phyloP scores from a whole-genome alignment of 2,113 vertebrate species.

The Benitochromis conjunctus region DNA sequence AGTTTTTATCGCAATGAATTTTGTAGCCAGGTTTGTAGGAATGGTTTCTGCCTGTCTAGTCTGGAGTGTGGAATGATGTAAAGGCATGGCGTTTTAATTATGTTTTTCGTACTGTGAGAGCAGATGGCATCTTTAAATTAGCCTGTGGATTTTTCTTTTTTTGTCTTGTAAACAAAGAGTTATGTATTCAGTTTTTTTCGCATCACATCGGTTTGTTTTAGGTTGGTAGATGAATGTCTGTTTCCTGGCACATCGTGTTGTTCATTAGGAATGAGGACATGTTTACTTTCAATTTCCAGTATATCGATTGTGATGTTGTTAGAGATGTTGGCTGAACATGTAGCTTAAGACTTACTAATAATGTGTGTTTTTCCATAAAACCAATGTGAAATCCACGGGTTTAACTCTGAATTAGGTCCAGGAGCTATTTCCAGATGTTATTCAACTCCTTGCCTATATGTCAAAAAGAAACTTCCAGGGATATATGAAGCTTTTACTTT shows the following conservation, averaged over 20 bases:
- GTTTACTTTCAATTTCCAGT: not conserved
- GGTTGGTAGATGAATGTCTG: not conserved
- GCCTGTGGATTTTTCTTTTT: constrained; percentile 3
- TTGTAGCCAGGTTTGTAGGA: not conserved
- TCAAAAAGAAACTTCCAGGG: not conserved
- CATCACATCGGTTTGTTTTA: not conserved
- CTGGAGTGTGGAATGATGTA: not conserved
- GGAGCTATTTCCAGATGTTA: not conserved
- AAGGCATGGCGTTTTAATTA: not conserved
- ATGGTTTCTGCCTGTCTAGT: not conserved
- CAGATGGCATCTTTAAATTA: constrained; percentile 19
- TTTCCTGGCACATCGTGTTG: not conserved
- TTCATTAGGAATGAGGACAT: not conserved
- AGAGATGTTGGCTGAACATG: not conserved
- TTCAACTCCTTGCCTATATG: not conserved
- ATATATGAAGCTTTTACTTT: not conserved
- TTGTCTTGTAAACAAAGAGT: not conserved
- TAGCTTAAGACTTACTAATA: not conserved
- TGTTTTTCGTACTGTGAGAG: not conserved
- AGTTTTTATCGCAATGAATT: not conserved
- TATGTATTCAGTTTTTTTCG: not conserved
- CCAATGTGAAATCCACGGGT: not conserved
- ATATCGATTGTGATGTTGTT: not conserved
- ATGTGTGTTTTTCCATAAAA: not conserved
- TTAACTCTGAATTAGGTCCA: not conserved